Base-by-base conservation (phyloP, 2,797 vertebrate species). In the Coregonus ussuriensis region DNA sequence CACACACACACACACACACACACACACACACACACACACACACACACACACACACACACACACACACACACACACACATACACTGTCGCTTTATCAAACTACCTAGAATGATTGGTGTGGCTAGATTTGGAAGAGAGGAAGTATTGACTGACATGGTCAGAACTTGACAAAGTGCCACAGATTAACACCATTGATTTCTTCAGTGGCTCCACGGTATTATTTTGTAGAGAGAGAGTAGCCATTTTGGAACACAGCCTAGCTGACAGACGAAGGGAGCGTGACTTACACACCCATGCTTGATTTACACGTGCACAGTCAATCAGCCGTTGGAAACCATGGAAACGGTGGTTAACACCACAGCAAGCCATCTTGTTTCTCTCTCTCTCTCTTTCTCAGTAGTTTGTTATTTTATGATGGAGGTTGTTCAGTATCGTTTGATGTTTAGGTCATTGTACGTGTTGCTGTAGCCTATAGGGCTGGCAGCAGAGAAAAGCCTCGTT, bases 291-390 rank as follows among this genome's bases (percentile, higher is more conserved):
- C 53, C 41, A 41, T 13, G 56, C 33, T 68, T 67, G 78, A 85
- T 41, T 77, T 79, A 82, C 75, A 84, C 54, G 62, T 75, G 78
- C 70, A 69, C 59, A 74, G 79, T 82, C 73, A 14, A 66, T 65
- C 67, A 66, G 54, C 7, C 31, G 31, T 18, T 77, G 72, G 52
- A 77, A 65, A 79, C 86, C 81, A 82, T 84, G 86, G 83, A 84
- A 80, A 79, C 7, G 7, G 69, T 16, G 79, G 79, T 77, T 29
- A 31, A 41, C 11, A 13, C n/a, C 21, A 29, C 65, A 0, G 16
- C 16, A 77, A 74, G 47, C 74, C 4, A 77, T 68, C 62, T 62
- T 25, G 6, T 31, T 7, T 15, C 41, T 47, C 41, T 47, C 41
- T 47, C 9, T 47, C 51, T 71, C 70, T 52, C 37, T 69, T 33